phyloP scores from a whole-genome alignment of 1,140 invertebrate species.

The Drosophila nannoptera region DNA sequence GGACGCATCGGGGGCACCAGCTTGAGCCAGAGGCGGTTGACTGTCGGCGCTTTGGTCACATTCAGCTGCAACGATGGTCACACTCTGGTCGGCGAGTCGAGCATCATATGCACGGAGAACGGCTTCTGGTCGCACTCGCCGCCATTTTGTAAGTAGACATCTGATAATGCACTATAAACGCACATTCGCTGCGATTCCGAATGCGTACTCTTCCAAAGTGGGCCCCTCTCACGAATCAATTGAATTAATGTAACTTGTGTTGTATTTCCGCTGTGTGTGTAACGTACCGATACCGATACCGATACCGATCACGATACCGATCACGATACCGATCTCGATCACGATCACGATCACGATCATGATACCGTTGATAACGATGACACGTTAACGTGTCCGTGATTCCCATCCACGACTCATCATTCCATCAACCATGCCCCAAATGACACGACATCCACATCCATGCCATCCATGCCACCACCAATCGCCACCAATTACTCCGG shows the following conservation, averaged over 20 bases:
- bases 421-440: constrained; percentile 39
- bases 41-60: constrained; percentile 88
- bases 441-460: constrained; percentile 28
- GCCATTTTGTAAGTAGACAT: constrained; percentile 85
- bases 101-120: constrained; percentile 90
- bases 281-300: constrained; percentile 33
- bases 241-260: constrained; percentile 74
- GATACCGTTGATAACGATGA: too few species aligned
- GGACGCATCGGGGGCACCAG: constrained; percentile 83
- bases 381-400: neutral
- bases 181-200: constrained; percentile 54
- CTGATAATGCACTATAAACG: constrained; percentile 53
- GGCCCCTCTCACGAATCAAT: constrained; percentile 51
- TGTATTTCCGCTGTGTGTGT: constrained; percentile 61
- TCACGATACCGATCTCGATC: constrained; percentile 25
- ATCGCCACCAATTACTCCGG: neutral
- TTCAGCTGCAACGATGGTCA: constrained; percentile 87
- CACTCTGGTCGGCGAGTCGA: constrained; percentile 87
- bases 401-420: constrained; percentile 20
- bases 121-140: constrained; percentile 92
- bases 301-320: constrained; percentile 29
- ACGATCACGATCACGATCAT: constrained; percentile 19
- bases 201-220: constrained; percentile 56
- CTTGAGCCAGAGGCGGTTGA: constrained; percentile 80
- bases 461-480: neutral